Evolutionary conservation across 2,888 invertebrate genomes (phyloP).

Genomic region (Synergus japonicus): DNA sequence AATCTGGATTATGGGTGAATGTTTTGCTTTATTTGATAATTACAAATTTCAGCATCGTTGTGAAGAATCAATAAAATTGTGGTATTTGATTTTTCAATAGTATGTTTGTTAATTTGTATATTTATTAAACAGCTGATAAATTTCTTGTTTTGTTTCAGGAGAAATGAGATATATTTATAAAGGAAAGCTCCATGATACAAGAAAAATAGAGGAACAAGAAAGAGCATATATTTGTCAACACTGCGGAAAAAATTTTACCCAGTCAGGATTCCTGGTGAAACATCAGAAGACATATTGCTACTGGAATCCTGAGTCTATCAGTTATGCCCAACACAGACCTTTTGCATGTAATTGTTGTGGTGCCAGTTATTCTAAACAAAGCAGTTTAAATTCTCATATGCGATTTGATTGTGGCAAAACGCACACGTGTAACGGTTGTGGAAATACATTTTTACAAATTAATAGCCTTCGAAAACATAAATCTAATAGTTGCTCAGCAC

Average conservation of each 20-base stretch:
- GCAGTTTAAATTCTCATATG: constrained; percentile 63
- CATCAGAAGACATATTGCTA: constrained; percentile 26
- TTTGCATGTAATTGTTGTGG: constrained; percentile 65
- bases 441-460: constrained; percentile 62
- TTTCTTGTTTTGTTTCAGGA: constrained; percentile 19
- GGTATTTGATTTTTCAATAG: not conserved
- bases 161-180: not conserved
- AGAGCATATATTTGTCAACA: constrained; percentile 19
- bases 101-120: not conserved
- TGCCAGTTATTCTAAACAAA: constrained; percentile 66
- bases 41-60: too few relatives aligned
- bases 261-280: constrained; percentile 1
- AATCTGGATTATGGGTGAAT: not conserved
- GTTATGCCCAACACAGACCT: constrained; percentile 52
- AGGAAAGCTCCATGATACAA: not conserved
- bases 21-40: not conserved
- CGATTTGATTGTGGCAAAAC: constrained; percentile 66
- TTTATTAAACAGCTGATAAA: not conserved
- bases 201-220: not conserved
- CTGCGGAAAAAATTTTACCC: constrained; percentile 26
- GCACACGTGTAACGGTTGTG: constrained; percentile 62
- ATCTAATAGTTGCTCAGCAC: not conserved
- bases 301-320: constrained; percentile 11
- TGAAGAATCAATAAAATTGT: not conserved
- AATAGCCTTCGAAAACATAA: constrained; percentile 57